Evolutionary conservation across 1,140 invertebrate species (phyloP), one percentile per base, ranked within the genome.

Genomic region (Lithobius niger): DNA sequence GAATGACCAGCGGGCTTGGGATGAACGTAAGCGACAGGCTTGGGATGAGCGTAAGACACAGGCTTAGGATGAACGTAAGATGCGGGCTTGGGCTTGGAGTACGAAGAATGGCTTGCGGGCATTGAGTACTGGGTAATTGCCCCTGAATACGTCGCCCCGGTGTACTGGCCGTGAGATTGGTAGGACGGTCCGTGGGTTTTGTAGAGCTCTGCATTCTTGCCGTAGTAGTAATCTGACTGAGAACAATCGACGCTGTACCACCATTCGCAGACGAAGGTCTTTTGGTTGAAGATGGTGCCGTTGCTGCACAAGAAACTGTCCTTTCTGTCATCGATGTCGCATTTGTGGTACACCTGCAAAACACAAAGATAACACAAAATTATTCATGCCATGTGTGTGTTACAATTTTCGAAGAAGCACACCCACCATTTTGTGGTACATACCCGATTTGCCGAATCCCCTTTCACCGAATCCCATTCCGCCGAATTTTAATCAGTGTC

Each of bases 171-270:
- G 43, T 45, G 43, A 19, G 18, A 18, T 18, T 10, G 43, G n/a
- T 36, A 36, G 31, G 31, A 36, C n/a, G 31, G 31, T 10, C 31
- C 31, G 6, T 36, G 31, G n/a, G 31, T 42, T 47, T 55, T 48
- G 44, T 40, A 36, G 4, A 55, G 22, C 21, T 42, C 27, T 6
- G 44, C 65, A 67, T 84, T 86, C 15, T 81, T 80, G 21, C 74
- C 72, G 62, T 82, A 84, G 65, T 82, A 77, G 27, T 70, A 70
- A 60, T 80, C 77, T 0, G 82, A 76, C 57, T 73, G 74, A 56
- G 78, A 79, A 61, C 83, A 86, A 68, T 85, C 82, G n/a, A 86
- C 83, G 78, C 84, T 84, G 64, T 84, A 85, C 81, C 82, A 85
- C 65, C 86, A 82, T 65, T 85, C 83, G 61, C 83, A 86, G 61